A percentile compares a stretch with the other conserved stretches of the same genome.
Conservation (phyloP, 2,888 invertebrate genomes). For the Mesochorus sp. region DNA sequence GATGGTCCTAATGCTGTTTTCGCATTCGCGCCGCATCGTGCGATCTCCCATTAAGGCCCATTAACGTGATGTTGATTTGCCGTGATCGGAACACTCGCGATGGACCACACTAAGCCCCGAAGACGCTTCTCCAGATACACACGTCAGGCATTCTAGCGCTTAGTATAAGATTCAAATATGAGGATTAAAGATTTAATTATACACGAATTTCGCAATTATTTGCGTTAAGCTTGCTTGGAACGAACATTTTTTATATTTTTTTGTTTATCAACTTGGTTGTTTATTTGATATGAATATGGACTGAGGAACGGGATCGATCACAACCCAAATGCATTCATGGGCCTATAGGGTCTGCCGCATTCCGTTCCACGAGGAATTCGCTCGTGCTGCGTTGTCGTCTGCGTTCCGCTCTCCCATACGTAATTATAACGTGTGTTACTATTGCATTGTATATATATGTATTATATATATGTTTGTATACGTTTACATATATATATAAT, state of each 20-base stretch:
- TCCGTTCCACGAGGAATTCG: slow-evolving; percentile 55
- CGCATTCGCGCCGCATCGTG: slow-evolving; percentile 20
- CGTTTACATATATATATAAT: background rate
- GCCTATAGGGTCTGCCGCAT: slow-evolving; percentile 53
- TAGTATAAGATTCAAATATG: background rate
- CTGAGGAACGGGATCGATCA: slow-evolving; percentile 15
- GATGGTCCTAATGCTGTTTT: slow-evolving; percentile 41
- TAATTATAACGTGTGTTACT: slow-evolving; percentile 52
- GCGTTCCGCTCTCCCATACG: slow-evolving; percentile 49
- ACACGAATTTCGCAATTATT: too few species aligned
- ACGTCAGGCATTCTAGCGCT: background rate
- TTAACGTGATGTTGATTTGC: slow-evolving; percentile 50
- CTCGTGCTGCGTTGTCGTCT: slow-evolving; percentile 32
- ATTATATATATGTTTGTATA: background rate
- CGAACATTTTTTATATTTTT: too few species aligned
- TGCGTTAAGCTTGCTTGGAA: too few species aligned
- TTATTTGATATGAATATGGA: slow-evolving; percentile 5
- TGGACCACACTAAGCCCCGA: slow-evolving; percentile 6
- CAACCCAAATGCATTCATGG: slow-evolving; percentile 27
- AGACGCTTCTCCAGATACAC: slow-evolving; percentile 13
- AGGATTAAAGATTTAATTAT: too few species aligned
- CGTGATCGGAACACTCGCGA: slow-evolving; percentile 11
- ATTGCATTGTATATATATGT: background rate
- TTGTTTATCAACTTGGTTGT: too few species aligned
- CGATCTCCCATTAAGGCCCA: slow-evolving; percentile 52